Base-by-base conservation (phyloP, 2,797 vertebrate species). In the Anableps anableps region DNA sequence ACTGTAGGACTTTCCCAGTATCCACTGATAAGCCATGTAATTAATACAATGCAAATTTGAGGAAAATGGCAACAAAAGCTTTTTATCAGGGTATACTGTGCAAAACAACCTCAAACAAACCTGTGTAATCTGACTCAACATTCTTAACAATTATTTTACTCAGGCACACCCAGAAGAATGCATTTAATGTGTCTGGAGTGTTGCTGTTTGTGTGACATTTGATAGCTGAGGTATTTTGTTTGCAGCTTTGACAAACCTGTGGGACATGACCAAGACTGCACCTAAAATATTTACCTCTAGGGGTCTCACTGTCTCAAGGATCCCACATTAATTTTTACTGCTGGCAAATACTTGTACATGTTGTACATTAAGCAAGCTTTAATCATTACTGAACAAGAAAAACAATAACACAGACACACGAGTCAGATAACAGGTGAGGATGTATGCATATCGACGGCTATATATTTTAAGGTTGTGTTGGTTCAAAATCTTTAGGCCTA, bases 201-300 rank as follows among this genome's bases (percentile, higher is more conserved):
- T 85, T 85, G 83, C 82, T 75, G 47, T 34, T 0, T 36, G 50
- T 84, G 83, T 86, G 73, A 84, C 48, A 74, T 51, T 81, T 75
- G 48, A 78, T 23, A 74, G 60, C 29, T 81, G 31, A 73, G 72
- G 34, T 47, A 74, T 83, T 74, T 75, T 68, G 48, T 29, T 74
- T 77, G 10, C 76, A 50, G 78, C 79, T 73, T 68, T 86, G 41
- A 64, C 62, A 82, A 60, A 73, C 83, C 80, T 86, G 45, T 75
- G 66, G 74, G 50, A 47, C 50, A 3, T n/a, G 13, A 83, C 47
- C 71, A 60, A 72, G 58, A 14, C 4, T 93, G 92, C 70, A 87
- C 10, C 83, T 70, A 34, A 45, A 74, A 43, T 74, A 53, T 81
- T 45, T 72, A 47, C 89, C 94, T 92, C 53, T 86, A 91, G 94